phyloP scores from a whole-genome alignment of 2,113 vertebrate species.

The Pelusios castaneus region DNA sequence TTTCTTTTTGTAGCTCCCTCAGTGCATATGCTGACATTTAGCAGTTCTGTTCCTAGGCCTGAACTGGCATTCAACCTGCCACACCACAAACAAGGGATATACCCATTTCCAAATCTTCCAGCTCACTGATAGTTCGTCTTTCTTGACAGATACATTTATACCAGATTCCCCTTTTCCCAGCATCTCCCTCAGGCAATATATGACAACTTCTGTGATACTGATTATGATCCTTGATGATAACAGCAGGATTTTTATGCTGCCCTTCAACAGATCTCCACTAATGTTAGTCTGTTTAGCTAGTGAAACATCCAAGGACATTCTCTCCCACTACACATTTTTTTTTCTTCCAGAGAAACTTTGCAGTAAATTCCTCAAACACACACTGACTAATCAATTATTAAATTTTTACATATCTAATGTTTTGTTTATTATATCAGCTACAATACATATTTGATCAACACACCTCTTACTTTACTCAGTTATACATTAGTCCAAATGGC shows the following conservation, averaged over 20 bases:
- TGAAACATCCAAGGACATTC: constrained; percentile 29
- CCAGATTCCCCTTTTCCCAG: neutral
- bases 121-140: neutral
- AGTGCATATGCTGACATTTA: neutral
- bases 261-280: neutral
- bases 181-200: neutral
- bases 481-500: constrained; percentile 23
- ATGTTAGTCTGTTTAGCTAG: constrained; percentile 1
- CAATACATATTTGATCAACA: constrained; percentile 14
- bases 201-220: neutral
- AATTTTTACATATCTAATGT: constrained; percentile 26
- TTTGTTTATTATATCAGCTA: constrained; percentile 24
- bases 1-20: neutral
- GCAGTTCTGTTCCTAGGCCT: neutral
- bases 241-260: neutral
- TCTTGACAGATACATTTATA: neutral
- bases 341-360: neutral
- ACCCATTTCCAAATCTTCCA: neutral
- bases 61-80: neutral
- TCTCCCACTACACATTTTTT: neutral
- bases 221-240: neutral
- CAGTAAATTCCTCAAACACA: neutral
- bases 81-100: neutral
- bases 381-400: constrained; percentile 29
- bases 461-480: constrained; percentile 45